phyloP scores from a whole-genome alignment of 2,888 invertebrate genomes.

The Diarsia brunnea region DNA sequence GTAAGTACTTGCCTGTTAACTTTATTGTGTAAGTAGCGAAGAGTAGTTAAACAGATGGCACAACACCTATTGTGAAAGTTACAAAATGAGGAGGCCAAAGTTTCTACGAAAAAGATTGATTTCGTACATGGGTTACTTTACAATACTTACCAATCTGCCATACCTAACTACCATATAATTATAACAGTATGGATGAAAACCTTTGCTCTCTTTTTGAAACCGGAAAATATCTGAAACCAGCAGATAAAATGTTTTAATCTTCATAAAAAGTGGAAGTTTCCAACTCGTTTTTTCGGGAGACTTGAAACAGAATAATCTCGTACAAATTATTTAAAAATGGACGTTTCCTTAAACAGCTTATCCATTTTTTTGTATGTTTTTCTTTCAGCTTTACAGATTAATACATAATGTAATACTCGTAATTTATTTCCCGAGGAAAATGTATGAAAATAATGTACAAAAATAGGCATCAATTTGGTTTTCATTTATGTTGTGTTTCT shows the following conservation, averaged over 20 bases:
- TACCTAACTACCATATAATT: no score
- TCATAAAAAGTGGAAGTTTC: neutral
- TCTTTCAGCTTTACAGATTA: slow-evolving; percentile 27
- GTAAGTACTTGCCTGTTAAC: slow-evolving; percentile 49
- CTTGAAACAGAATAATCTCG: slow-evolving; percentile 27
- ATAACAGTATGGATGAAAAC: no score
- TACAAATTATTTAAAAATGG: slow-evolving; percentile 32
- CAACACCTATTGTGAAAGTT: slow-evolving; percentile 54
- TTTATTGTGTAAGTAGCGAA: slow-evolving; percentile 49
- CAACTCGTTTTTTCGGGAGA: slow-evolving; percentile 19
- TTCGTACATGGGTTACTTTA: no score
- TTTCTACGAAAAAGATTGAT: no score
- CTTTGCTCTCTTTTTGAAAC: neutral
- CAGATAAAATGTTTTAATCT: neutral
- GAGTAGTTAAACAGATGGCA: slow-evolving; percentile 52
- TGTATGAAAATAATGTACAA: no score
- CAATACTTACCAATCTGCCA: no score
- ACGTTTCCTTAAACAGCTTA: slow-evolving; percentile 23
- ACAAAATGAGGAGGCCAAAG: neutral
- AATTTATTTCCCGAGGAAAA: slow-evolving; percentile 6
- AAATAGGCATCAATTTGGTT: slow-evolving; percentile 1
- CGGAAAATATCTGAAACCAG: neutral
- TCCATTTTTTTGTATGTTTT: slow-evolving; percentile 1
- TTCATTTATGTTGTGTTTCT: neutral
- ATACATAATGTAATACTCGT: slow-evolving; percentile 15